Conservation (phyloP, 2,888 invertebrate species). For the Polyploca ridens region DNA sequence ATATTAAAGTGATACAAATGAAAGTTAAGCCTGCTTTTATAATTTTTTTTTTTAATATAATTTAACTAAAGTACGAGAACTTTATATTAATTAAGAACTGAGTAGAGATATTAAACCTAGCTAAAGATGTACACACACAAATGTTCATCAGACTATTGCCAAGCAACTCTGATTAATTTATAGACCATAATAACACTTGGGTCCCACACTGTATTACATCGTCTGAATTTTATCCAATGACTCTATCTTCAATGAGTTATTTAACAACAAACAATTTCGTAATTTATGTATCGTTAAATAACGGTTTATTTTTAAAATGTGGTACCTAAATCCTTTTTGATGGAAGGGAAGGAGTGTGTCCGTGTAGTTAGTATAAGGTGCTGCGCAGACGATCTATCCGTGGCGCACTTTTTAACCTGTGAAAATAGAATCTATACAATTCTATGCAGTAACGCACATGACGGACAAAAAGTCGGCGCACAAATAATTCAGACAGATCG, state of each 20-base stretch:
- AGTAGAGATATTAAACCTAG: slow-evolving; percentile 16
- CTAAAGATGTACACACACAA: slow-evolving; percentile 22
- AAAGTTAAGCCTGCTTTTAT: too few species aligned
- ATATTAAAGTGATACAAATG: background rate
- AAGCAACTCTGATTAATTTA: slow-evolving; percentile 39
- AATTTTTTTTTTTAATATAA: background rate
- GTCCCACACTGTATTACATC: slow-evolving; percentile 12
- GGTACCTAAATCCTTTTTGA: background rate
- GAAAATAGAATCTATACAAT: too few species aligned
- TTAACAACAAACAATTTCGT: background rate
- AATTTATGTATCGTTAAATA: background rate
- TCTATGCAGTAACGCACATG: too few species aligned
- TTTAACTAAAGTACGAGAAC: background rate
- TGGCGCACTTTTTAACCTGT: too few species aligned
- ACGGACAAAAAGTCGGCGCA: too few species aligned
- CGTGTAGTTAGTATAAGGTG: too few species aligned
- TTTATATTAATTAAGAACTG: background rate
- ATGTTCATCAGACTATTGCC: slow-evolving; percentile 22
- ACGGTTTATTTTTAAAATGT: too few species aligned
- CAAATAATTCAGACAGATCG: too few species aligned
- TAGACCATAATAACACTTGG: slow-evolving; percentile 26
- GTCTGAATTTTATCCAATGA: slow-evolving; percentile 10
- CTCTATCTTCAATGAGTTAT: background rate
- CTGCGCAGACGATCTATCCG: too few species aligned
- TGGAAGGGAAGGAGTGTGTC: too few species aligned